These are phyloP conservation scores for Zygogramma bicolorata DNA, from an alignment of 2,888 invertebrate genomes.

Conservation along the genomic window DNA sequence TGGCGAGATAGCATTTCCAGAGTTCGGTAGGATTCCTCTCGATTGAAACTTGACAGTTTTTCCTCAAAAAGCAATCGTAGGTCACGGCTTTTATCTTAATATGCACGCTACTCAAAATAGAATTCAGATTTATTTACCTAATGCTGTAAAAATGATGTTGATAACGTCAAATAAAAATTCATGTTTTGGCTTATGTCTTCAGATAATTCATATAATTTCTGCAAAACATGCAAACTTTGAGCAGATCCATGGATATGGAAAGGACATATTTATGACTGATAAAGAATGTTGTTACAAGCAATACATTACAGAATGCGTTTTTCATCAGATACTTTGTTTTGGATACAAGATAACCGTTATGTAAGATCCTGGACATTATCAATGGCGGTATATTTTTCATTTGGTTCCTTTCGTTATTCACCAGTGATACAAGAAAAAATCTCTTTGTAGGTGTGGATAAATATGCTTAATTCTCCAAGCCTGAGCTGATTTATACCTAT, in stretches of 20 bases:
- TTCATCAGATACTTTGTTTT: slow-evolving; percentile 26
- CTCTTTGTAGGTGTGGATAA: too few relatives aligned
- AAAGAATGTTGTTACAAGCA: slow-evolving; percentile 19
- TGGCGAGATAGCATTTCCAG: slow-evolving; percentile 18
- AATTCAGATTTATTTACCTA: slow-evolving; percentile 21
- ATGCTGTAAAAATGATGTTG: slow-evolving; percentile 26
- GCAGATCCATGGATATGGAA: slow-evolving; percentile 18
- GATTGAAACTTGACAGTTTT: neutral
- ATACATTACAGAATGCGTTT: slow-evolving; percentile 8
- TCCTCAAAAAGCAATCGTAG: neutral
- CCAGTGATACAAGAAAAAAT: neutral
- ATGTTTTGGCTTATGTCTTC: slow-evolving; percentile 24
- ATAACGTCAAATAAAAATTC: slow-evolving; percentile 26
- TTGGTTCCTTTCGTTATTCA: neutral
- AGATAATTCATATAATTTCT: slow-evolving; percentile 27
- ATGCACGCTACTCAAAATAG: neutral
- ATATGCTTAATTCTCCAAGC: too few relatives aligned
- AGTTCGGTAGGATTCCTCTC: neutral
- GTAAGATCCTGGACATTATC: slow-evolving; percentile 12
- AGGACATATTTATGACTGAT: slow-evolving; percentile 31
- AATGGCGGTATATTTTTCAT: neutral
- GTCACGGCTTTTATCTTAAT: neutral
- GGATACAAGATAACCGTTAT: slow-evolving; percentile 30
- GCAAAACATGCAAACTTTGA: slow-evolving; percentile 25
- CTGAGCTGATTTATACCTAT: too few relatives aligned